Base-by-base conservation (phyloP, 2,888 invertebrate species). In the Stenodema calcarata region DNA sequence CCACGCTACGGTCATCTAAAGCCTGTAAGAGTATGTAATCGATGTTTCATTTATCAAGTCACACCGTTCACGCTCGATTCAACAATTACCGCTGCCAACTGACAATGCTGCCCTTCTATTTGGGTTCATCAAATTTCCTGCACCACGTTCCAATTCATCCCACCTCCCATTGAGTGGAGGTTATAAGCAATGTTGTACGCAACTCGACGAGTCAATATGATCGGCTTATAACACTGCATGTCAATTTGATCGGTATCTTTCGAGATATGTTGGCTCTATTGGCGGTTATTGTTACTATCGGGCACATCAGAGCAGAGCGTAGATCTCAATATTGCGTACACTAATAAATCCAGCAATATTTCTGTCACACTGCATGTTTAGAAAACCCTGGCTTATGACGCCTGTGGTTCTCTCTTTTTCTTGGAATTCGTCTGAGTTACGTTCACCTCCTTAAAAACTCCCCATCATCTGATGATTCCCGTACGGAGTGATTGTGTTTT, bases 11-110 rank as follows among this genome's bases (percentile, higher is more conserved):
- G 98, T 0, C 96, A 98, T 90, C 92, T 95, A 89, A 98, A 97
- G 91, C 98, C 98, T 7, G 98, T 98, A 4, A 94, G 98, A 54
- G 98, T 99, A 50, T 99, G 98, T 92, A 96, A 97, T 90, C 94
- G 95, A 90, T 97, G 97, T 92, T 96, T 95, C 90, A 93, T 94
- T 90, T 95, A 94, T 90, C 94, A 94, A 91, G 93, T 95, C 88
- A 94, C 94, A 87, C 94, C 94, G 87, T 94, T 94, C 90, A 93
- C 93, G 14, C 54, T 89, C 23, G 88, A 89, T 18, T 80, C 87
- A n/a, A 87, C 83, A 47, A 88, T 87, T 28, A 54, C 80, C 16
- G 16, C 86, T 35, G 76, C 86, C 50, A 87, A 87, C 83, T 87
- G 87, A 87, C 86, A 47, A 78, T 44, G 42, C 78, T 78, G 44